phyloP scores from a whole-genome alignment of 2,113 vertebrate species.

The Callionymus lyra region DNA sequence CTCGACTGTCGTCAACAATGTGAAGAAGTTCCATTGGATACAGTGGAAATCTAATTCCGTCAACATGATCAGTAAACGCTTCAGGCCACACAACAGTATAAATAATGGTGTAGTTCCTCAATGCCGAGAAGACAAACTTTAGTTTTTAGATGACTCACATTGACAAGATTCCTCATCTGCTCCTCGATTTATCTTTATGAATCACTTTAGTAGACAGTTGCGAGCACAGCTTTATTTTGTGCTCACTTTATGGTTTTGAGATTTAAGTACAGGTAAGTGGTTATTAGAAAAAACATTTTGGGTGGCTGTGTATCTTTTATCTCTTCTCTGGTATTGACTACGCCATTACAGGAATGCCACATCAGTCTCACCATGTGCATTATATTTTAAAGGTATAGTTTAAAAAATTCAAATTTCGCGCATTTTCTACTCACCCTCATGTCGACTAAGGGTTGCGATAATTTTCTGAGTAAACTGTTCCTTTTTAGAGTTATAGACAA shows the following conservation, averaged over 20 bases:
- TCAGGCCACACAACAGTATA: not conserved
- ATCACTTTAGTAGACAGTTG: constrained; percentile 5
- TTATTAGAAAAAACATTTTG: constrained; percentile 89
- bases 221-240: not conserved
- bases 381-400: no score
- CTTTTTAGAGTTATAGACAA: no score
- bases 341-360: constrained; percentile 92
- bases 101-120: not conserved
- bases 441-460: no score
- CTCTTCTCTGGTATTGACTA: constrained; percentile 81
- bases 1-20: constrained; percentile 90
- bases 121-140: not conserved
- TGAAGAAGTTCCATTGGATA: constrained; percentile 91
- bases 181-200: constrained; percentile 18
- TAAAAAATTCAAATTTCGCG: no score
- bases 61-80: constrained; percentile 71
- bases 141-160: constrained; percentile 10
- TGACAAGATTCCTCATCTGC: constrained; percentile 6
- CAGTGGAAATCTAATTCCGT: constrained; percentile 82
- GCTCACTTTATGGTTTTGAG: constrained; percentile 74
- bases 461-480: no score
- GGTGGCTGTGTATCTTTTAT: constrained; percentile 88
- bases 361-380: no score
- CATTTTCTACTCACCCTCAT: no score
- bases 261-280: constrained; percentile 88